Evolutionary conservation across 2,113 vertebrate species (phyloP).

Genomic region (Cisticola juncidis): DNA sequence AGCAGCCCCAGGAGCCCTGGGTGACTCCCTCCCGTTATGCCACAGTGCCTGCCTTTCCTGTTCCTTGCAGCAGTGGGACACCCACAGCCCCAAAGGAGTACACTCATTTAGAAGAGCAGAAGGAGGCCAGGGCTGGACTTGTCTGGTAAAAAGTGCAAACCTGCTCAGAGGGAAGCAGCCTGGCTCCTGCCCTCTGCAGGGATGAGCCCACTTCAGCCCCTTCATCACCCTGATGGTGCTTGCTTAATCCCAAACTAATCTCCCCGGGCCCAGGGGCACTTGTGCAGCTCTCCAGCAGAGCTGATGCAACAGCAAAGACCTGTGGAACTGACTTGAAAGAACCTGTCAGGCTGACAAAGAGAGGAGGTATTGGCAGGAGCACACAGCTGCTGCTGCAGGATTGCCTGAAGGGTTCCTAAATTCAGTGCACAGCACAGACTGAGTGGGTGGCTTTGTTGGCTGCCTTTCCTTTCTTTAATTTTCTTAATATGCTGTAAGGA

Average conservation of each 20-base stretch:
- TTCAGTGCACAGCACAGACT: neutral
- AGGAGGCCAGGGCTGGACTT: neutral
- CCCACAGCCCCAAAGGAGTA: neutral
- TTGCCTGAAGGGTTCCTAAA: constrained; percentile 40
- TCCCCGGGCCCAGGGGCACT: neutral
- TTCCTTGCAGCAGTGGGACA: neutral
- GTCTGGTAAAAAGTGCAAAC: neutral
- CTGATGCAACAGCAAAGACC: neutral
- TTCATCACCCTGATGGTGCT: neutral
- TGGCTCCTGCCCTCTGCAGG: neutral
- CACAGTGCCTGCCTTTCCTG: neutral
- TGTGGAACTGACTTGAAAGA: neutral
- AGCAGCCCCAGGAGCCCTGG: rapidly evolving
- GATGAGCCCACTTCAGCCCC: neutral
- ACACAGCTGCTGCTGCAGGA: constrained; percentile 19
- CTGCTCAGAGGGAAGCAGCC: neutral
- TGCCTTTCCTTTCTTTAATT: constrained; percentile 47
- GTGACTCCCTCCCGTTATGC: neutral
- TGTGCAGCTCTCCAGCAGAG: neutral
- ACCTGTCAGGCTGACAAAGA: neutral
- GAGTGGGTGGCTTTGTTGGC: constrained; percentile 35
- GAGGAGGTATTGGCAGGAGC: neutral
- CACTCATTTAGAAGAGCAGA: neutral
- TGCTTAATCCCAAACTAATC: neutral
- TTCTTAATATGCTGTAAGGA: constrained; percentile 37